Evolutionary conservation across 2,888 invertebrate species (phyloP), one percentile per base, ranked within the genome.

Genomic region (Lacanobia wlatinum): DNA sequence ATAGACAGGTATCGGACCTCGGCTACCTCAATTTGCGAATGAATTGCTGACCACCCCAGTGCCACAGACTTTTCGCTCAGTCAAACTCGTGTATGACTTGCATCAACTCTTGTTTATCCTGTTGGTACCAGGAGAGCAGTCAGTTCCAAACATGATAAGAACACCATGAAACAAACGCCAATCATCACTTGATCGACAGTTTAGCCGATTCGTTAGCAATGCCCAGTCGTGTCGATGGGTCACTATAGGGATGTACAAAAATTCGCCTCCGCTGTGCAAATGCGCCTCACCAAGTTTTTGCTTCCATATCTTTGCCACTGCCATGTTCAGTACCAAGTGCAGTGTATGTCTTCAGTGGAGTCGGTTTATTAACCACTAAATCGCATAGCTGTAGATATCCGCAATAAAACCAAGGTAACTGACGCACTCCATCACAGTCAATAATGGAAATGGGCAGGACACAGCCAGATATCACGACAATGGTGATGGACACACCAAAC

Each of bases 141-240:
- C 46, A 16, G 48, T 48, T 46, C n/a, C 14, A 18, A 5, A 38
- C 14, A 66, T 28, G 12, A 10, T 12, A 14, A 18, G 23, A 21
- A 23, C 7, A 46, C 46, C 23, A 40, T 18, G 23, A 48, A 55
- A 63, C 21, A 40, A 75, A 34, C 7, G 21, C 14, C 18, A 28
- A 12, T 28, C 18, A 18, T 48, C 5, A 10, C 8, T 18, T 46
- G 69, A 68, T 76, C 38, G 77, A 59, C 50, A 76, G 52, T 14
- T 28, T 6, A 23, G 5, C 46, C 38, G 18, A 64, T 70, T 59
- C 79, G 18, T 52, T 56, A 55, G 48, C 53, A 50, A 63, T 70
- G 34, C 59, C 23, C 48, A 21, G 59, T 34, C 43, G n/a, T 38
- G 53, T 63, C 62, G 53, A 64, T 23, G 56, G 56, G 43, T 53